A percentile compares a stretch with the other conserved stretches of the same genome.
Evolutionary conservation across 2,888 invertebrate species (phyloP).

Genomic region (Hecatera dysodea): DNA sequence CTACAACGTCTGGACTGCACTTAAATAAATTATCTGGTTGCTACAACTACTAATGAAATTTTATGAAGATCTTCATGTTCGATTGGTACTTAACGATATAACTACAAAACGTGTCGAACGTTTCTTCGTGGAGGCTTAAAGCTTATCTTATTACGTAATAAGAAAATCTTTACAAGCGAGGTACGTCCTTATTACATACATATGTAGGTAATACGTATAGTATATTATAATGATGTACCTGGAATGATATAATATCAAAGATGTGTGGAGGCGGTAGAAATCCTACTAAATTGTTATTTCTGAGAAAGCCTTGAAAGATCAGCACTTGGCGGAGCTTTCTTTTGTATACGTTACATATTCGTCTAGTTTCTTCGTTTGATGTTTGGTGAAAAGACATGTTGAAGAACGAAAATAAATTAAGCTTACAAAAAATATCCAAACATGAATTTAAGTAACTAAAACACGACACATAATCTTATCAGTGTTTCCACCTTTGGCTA

Average conservation of each 20-base stretch:
- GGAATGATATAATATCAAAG: background rate
- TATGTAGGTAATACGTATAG: no score
- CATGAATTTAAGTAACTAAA: no score
- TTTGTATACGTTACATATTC: background rate
- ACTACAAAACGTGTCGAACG: no score
- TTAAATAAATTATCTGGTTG: background rate
- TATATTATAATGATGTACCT: background rate
- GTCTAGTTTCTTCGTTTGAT: background rate
- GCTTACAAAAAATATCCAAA: no score
- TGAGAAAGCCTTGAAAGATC: background rate
- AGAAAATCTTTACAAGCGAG: no score
- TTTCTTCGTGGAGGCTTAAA: background rate
- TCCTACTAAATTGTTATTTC: background rate
- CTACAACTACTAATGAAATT: background rate
- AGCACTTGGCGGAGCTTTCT: background rate
- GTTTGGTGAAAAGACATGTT: background rate
- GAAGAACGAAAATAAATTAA: constrained; percentile 9
- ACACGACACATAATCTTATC: no score
- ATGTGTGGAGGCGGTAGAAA: background rate
- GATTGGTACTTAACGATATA: background rate
- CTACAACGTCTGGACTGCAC: background rate
- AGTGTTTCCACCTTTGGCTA: no score
- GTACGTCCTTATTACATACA: no score
- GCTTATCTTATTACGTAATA: background rate
- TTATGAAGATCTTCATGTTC: background rate